Percentiles rank a stretch among this genome's conserved stretches.
Conservation (phyloP, 2,113 vertebrate genomes). For the Theristicus caerulescens region DNA sequence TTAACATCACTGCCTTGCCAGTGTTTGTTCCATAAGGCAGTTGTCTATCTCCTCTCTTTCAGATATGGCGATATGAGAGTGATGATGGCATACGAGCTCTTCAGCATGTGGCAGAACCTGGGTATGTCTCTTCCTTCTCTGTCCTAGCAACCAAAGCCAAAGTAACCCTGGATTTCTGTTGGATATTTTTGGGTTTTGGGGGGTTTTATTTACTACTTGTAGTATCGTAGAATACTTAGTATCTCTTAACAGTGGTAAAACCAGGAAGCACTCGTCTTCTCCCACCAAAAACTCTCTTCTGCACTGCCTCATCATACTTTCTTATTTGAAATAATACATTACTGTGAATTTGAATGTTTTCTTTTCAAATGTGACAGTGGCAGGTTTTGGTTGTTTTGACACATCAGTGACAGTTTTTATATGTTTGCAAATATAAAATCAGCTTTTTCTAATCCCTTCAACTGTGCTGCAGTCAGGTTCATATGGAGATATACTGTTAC, state of each 20-base stretch:
- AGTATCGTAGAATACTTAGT: not conserved
- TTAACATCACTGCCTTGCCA: not conserved
- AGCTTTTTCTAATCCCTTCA: not conserved
- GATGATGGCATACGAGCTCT: conserved; percentile 90
- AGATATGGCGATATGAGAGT: conserved; percentile 89
- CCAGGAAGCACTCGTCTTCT: not conserved
- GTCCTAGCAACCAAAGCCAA: not conserved
- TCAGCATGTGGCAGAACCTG: conserved; percentile 91
- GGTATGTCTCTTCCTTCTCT: conserved; percentile 68
- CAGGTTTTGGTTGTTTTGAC: not conserved
- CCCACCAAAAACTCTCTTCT: not conserved
- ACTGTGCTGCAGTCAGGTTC: not conserved
- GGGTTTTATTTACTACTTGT: not conserved
- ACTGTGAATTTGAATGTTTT: not conserved
- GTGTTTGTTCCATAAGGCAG: not conserved
- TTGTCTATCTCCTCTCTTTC: conserved; percentile 23
- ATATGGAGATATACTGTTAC: not conserved
- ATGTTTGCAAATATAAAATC: not conserved
- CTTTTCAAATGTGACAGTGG: not conserved
- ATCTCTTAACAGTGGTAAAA: not conserved
- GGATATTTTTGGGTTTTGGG: too few relatives aligned
- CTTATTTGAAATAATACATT: not conserved
- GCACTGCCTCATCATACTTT: not conserved
- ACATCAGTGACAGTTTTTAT: not conserved
- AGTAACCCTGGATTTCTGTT: not conserved